Evolutionary conservation across 2,888 invertebrate species (phyloP), one percentile per base, ranked within the genome.

Genomic region (Lacanobia wlatinum): DNA sequence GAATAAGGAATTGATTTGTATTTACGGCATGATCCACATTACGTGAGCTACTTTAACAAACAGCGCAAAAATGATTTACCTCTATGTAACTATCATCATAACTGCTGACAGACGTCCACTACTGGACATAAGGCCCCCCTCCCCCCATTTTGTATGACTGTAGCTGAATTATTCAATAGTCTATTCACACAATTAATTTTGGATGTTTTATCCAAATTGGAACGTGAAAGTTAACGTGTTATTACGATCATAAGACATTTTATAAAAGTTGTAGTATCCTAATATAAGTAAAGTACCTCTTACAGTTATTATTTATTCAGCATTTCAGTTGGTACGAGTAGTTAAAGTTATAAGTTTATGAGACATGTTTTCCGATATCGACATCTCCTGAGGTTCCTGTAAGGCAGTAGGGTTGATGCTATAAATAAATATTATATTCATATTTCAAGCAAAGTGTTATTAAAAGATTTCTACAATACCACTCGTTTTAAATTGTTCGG

Each of bases 291-390:
- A 16, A 55, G 7, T 28, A 16, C 8, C 16, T 28, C 55, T 23
- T 28, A 55, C 18, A 23, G 9, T 14, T 23, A 34, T 23, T 48
- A 78, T 59, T 53, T 62, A 78, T 65, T 68, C 46, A 58, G 34
- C 34, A 53, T 38, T 21, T 61, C 4, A 50, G 34, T 43, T 28
- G 14, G 40, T 62, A 34, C 34, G 34, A 34, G 34, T 34, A 55
- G 40, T 55, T 78, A 34, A 50, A 62, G 48, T 78, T 56, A 50
- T 53, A 56, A 77, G 61, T 78, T 58, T 64, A 58, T 62, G 40
- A 4, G 53, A 66, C 72, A 71, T 59, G 40, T 78, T 77, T 71
- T 62, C 62, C 72, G 38, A 78, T 72, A 78, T 21, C 28, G 18
- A 55, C 14, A n/a, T 70, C 61, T 66, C 65, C 2, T 34, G 56